A percentile compares a stretch with the other conserved stretches of the same genome.
Evolutionary conservation across 53 echinoderm and acorn worm genomes (phyloP).

Genomic region (Zoroaster sp.): DNA sequence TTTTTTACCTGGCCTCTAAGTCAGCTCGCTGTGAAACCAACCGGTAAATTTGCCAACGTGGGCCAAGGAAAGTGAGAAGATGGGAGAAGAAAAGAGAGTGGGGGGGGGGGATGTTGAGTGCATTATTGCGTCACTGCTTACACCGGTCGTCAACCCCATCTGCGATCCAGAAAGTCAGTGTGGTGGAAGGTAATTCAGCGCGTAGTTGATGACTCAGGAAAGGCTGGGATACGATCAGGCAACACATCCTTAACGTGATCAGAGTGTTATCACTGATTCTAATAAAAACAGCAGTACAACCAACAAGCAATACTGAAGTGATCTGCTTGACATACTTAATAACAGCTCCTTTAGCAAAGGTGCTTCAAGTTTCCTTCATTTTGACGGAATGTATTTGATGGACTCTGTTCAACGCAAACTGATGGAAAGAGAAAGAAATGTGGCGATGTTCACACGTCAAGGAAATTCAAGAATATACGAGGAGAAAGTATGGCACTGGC

Average conservation of each 20-base stretch:
- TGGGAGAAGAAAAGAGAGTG: not conserved
- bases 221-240: not conserved
- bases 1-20: not conserved
- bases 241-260: not conserved
- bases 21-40: constrained; percentile 4
- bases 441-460: too few relatives aligned
- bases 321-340: not conserved
- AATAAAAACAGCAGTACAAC: not conserved
- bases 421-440: not conserved
- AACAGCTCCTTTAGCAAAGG: too few relatives aligned
- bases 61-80: not conserved
- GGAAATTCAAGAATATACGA: too few relatives aligned
- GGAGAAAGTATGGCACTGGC: too few relatives aligned
- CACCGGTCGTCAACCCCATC: constrained; percentile 39
- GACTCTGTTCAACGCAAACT: too few relatives aligned
- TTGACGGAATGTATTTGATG: too few relatives aligned
- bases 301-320: not conserved
- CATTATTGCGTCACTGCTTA: constrained; percentile 7
- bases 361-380: too few relatives aligned
- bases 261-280: not conserved
- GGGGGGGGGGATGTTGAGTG: constrained; percentile 3
- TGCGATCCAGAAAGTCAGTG: constrained; percentile 47
- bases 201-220: constrained; percentile 12
- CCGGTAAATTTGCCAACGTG: constrained; percentile 15
- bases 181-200: constrained; percentile 28